Evolutionary conservation across 2,113 vertebrate species (phyloP).

Genomic region (Sebastes schlegelii): DNA sequence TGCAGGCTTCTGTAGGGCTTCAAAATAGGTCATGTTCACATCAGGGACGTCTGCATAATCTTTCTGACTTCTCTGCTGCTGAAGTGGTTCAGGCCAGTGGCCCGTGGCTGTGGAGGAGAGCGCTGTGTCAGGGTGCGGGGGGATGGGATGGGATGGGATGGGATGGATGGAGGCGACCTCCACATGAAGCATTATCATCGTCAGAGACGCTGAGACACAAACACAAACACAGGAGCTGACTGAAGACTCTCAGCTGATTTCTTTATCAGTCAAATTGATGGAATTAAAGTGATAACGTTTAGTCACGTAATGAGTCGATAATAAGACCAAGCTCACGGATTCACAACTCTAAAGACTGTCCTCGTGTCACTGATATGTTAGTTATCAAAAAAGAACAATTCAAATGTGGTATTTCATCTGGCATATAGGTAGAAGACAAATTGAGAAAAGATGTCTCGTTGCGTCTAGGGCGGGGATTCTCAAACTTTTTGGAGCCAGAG

Average conservation of each 20-base stretch:
- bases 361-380: too few species aligned
- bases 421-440: too few species aligned
- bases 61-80: constrained; percentile 74
- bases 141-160: too few species aligned
- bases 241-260: not conserved
- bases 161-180: constrained; percentile 9
- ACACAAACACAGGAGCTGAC: not conserved
- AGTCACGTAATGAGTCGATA: too few species aligned
- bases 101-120: constrained; percentile 48
- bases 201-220: constrained; percentile 25
- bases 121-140: constrained; percentile 25
- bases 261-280: not conserved
- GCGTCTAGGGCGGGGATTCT: too few species aligned
- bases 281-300: not conserved
- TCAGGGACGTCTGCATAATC: constrained; percentile 72
- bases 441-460: too few species aligned
- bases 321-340: too few species aligned
- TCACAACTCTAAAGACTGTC: too few species aligned
- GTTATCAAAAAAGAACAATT: too few species aligned
- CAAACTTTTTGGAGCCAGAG: too few species aligned
- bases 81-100: constrained; percentile 67
- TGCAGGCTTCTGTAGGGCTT: constrained; percentile 67
- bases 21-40: constrained; percentile 81
- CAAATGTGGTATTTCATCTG: too few species aligned
- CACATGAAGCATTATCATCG: not conserved